Evolutionary conservation across 2,797 vertebrate genomes (phyloP).

Genomic region (Dendrocincla fuliginosa): DNA sequence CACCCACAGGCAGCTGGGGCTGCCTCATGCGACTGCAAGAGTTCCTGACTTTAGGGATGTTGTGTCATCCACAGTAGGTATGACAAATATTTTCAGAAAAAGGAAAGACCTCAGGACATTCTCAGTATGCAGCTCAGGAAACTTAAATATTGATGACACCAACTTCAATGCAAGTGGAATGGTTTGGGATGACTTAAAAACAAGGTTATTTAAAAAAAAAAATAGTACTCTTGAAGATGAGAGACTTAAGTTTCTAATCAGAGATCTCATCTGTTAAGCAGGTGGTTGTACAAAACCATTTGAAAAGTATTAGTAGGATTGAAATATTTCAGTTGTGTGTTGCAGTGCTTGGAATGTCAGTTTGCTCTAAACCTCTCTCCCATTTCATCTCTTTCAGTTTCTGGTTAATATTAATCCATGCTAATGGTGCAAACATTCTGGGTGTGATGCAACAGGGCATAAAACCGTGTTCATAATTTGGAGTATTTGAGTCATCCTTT

Average conservation of each 20-base stretch:
- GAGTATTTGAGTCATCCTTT: constrained; percentile 16
- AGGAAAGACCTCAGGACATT: not conserved
- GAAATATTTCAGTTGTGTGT: not conserved
- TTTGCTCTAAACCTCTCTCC: not conserved
- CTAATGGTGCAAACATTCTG: constrained; percentile 36
- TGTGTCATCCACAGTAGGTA: not conserved
- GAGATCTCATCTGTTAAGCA: constrained; percentile 26
- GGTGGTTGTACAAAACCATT: not conserved
- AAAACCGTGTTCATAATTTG: constrained; percentile 13
- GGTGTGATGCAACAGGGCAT: constrained; percentile 19
- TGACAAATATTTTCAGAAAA: not conserved
- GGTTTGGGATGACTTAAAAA: not conserved
- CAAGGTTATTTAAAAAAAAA: not conserved
- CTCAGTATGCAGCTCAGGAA: not conserved
- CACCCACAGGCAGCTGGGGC: not conserved
- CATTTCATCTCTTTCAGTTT: not conserved
- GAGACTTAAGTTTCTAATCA: not conserved
- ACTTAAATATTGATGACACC: not conserved
- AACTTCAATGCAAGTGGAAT: not conserved
- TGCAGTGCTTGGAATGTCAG: not conserved
- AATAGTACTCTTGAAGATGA: not conserved
- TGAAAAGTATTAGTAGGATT: constrained; percentile 24
- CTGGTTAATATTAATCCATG: constrained; percentile 5
- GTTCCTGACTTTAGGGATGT: not conserved
- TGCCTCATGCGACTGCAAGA: not conserved